Percentiles rank a stretch among this genome's conserved stretches.
phyloP scores from a whole-genome alignment of 2,888 invertebrate genomes.

The Anaspis maculata region DNA sequence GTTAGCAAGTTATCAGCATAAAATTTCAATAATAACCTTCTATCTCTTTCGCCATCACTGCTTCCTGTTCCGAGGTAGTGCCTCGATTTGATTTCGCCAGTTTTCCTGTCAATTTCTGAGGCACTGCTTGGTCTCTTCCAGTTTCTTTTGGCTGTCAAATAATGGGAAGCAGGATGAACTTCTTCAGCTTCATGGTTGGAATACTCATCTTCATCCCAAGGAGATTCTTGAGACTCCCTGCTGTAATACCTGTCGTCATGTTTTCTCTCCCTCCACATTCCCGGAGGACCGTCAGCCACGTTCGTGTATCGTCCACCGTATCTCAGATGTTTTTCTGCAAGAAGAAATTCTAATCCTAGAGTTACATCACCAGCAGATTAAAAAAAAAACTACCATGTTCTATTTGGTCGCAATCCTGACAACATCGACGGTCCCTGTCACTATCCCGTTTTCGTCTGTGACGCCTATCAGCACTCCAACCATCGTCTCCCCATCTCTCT shows the following conservation, averaged over 20 bases:
- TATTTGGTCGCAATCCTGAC: constrained; percentile 48
- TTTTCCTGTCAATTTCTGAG: constrained; percentile 47
- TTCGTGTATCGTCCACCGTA: no score
- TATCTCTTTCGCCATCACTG: no score
- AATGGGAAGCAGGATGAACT: constrained; percentile 31
- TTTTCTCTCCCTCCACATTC: constrained; percentile 31
- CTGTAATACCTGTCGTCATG: constrained; percentile 41
- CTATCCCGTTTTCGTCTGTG: constrained; percentile 28
- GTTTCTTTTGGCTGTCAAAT: constrained; percentile 32
- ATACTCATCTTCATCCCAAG: constrained; percentile 57
- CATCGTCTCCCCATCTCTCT: constrained; percentile 32
- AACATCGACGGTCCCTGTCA: constrained; percentile 36
- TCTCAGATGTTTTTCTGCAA: constrained; percentile 27
- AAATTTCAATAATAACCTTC: no score
- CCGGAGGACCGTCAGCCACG: constrained; percentile 17
- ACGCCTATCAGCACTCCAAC: constrained; percentile 29
- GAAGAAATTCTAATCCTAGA: constrained; percentile 2
- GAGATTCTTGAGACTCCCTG: constrained; percentile 42
- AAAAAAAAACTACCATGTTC: constrained; percentile 42
- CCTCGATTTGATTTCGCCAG: constrained; percentile 37
- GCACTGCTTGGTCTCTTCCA: constrained; percentile 54
- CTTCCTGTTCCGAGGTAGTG: constrained; percentile 27
- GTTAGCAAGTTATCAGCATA: no score
- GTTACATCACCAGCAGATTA: no score
- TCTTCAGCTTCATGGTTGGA: constrained; percentile 37